These are phyloP conservation scores for Xenopus tropicalis DNA, from an alignment of 2,113 vertebrate genomes.

Conservation along the genomic window DNA sequence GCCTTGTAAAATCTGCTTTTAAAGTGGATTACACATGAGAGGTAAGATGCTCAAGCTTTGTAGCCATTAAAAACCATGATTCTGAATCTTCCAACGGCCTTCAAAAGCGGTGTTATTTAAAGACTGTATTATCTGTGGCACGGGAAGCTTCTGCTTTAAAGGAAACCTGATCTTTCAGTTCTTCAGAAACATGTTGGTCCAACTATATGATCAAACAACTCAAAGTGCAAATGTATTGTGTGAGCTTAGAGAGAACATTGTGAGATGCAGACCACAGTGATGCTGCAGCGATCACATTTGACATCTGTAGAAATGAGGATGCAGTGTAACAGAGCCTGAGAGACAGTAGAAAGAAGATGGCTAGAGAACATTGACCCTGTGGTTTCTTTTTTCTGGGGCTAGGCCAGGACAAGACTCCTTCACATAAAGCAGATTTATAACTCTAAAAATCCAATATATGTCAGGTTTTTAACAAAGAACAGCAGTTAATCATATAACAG, in stretches of 20 bases:
- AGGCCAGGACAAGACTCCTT: constrained; percentile 11
- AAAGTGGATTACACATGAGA: constrained; percentile 9
- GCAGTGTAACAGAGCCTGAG: background rate
- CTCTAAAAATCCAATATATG: constrained; percentile 16
- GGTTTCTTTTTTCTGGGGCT: constrained; percentile 8
- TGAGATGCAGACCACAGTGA: constrained; percentile 19
- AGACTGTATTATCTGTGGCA: constrained; percentile 34
- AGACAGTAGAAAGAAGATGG: background rate
- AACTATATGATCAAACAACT: constrained; percentile 37
- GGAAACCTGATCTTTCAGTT: constrained; percentile 24
- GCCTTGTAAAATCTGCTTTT: constrained; percentile 19
- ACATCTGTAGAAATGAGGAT: constrained; percentile 4
- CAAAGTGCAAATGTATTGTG: constrained; percentile 29
- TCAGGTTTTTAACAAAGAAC: constrained; percentile 13
- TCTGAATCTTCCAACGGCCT: constrained; percentile 26
- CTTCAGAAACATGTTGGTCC: constrained; percentile 37
- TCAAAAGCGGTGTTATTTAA: constrained; percentile 35
- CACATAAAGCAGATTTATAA: constrained; percentile 1
- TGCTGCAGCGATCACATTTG: constrained; percentile 17
- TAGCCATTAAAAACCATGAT: constrained; percentile 32
- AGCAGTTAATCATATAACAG: background rate
- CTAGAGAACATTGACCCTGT: background rate
- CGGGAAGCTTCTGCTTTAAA: constrained; percentile 29
- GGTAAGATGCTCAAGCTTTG: constrained; percentile 34
- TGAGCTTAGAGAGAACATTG: constrained; percentile 28